Evolutionary conservation across 2,888 invertebrate species (phyloP).

Genomic region (Alloscopus bannaensis): DNA sequence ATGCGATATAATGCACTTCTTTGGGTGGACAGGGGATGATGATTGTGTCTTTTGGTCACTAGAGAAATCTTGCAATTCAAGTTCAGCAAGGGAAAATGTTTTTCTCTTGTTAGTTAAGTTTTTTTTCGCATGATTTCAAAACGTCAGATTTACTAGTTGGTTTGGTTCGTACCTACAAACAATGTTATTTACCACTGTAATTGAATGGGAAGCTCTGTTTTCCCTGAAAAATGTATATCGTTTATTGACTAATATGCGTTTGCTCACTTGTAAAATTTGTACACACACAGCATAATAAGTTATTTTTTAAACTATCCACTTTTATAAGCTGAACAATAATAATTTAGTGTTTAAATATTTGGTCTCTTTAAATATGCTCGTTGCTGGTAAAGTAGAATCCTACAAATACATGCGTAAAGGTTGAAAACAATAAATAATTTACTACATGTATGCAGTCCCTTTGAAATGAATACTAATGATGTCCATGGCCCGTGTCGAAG

Average conservation of each 20-base stretch:
- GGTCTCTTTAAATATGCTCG: too few relatives aligned
- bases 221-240: neutral
- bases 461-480: slow-evolving; percentile 2
- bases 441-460: slow-evolving; percentile 41
- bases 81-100: slow-evolving; percentile 26
- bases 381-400: too few relatives aligned
- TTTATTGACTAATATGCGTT: neutral
- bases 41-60: neutral
- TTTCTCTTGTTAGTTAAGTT: slow-evolving; percentile 9
- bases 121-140: neutral
- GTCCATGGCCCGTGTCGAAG: slow-evolving; percentile 26
- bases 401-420: too few relatives aligned
- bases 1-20: neutral
- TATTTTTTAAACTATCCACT: neutral
- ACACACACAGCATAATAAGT: neutral
- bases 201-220: too few relatives aligned
- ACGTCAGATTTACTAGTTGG: slow-evolving; percentile 9
- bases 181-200: neutral
- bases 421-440: slow-evolving; percentile 16
- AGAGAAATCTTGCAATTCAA: slow-evolving; percentile 23
- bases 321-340: neutral
- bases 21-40: neutral
- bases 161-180: neutral
- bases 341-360: too few relatives aligned
- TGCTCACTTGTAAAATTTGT: neutral